These are phyloP conservation scores for Nycticryphes semicollaris DNA, from an alignment of 2,113 vertebrate species.

Conservation along the genomic window DNA sequence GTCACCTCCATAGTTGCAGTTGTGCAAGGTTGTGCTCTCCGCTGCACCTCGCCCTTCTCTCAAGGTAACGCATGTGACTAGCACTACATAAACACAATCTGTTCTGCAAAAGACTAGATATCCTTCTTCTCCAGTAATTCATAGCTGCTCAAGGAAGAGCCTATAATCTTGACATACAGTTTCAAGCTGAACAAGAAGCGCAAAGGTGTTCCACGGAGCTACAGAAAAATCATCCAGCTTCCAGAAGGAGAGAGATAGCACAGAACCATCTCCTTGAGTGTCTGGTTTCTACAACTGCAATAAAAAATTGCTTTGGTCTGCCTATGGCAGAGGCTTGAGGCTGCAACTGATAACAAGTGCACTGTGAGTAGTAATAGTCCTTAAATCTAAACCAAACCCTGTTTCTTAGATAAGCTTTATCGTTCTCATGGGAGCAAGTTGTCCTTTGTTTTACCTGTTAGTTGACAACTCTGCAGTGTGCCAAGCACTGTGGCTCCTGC, in stretches of 20 bases:
- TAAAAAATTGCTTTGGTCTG: background rate
- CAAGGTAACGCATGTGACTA: background rate
- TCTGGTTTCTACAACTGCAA: background rate
- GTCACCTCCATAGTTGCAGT: background rate
- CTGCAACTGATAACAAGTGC: background rate
- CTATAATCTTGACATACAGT: background rate
- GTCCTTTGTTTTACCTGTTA: background rate
- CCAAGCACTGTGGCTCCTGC: background rate
- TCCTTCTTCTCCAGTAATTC: background rate
- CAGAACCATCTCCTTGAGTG: background rate
- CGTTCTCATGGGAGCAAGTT: background rate
- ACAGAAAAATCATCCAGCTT: background rate
- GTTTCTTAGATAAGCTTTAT: constrained; percentile 2
- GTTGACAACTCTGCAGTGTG: background rate
- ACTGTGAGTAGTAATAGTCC: background rate
- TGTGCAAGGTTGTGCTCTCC: background rate
- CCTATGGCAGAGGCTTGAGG: background rate
- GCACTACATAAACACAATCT: background rate
- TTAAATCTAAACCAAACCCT: constrained; percentile 1
- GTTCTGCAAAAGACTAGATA: background rate
- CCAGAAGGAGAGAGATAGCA: background rate
- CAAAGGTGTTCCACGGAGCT: background rate
- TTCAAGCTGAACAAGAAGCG: background rate
- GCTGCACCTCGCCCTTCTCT: background rate
- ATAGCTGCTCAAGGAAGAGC: background rate